Evolutionary conservation across 1,140 invertebrate species (phyloP).

Genomic region (Acyrthosiphon pisum): DNA sequence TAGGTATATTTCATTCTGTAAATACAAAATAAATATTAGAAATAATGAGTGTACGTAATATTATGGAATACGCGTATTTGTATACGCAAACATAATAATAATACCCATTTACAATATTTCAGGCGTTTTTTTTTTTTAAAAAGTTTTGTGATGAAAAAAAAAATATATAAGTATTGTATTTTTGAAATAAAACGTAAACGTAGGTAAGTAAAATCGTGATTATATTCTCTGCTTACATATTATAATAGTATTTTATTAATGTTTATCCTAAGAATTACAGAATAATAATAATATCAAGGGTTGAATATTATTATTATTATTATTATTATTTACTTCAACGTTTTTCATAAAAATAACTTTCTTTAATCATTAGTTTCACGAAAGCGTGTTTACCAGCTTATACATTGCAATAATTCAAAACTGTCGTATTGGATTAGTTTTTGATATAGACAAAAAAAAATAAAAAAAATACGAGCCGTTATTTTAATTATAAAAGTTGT

Average conservation of each 20-base stretch:
- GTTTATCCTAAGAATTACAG: not conserved
- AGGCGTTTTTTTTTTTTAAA: not conserved
- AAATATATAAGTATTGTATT: not conserved
- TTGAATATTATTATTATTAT: not conserved
- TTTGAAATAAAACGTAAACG: not conserved
- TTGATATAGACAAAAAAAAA: not conserved
- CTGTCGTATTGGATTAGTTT: slow-evolving; percentile 15
- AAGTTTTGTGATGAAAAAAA: not conserved
- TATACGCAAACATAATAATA: not conserved
- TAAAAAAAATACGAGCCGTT: not conserved
- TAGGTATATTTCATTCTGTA: not conserved
- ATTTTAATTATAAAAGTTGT: slow-evolving; percentile 15
- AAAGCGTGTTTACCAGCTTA: not conserved
- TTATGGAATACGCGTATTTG: not conserved
- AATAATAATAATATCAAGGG: not conserved
- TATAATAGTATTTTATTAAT: slow-evolving; percentile 11
- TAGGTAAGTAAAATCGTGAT: not conserved
- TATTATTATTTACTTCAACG: not conserved
- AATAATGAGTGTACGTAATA: not conserved
- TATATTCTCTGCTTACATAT: not conserved
- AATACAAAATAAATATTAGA: not conserved
- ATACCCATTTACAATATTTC: not conserved
- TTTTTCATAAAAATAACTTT: not conserved
- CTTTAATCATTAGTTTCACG: not conserved
- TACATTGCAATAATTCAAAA: not conserved